Conservation (phyloP, 2,888 invertebrate genomes). For the Ferdinandea cuprea region DNA sequence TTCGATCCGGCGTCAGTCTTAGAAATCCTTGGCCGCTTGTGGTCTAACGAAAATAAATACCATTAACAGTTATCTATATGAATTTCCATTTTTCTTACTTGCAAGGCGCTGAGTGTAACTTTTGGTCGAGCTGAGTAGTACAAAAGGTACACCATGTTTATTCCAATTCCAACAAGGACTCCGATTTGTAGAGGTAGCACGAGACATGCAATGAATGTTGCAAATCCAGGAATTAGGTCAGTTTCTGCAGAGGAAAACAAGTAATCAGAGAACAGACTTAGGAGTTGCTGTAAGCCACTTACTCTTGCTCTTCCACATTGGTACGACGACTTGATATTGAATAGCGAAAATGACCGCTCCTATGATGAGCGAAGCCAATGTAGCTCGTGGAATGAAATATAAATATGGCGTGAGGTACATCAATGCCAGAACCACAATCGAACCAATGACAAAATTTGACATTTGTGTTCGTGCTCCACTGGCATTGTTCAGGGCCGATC, state of each 20-base stretch:
- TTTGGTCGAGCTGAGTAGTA: conserved; percentile 94
- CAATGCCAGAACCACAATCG: conserved; percentile 91
- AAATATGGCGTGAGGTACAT: conserved; percentile 94
- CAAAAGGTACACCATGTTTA: conserved; percentile 92
- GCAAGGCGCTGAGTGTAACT: conserved; percentile 90
- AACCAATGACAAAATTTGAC: conserved; percentile 91
- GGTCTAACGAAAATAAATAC: conserved; percentile 82
- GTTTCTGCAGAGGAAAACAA: conserved; percentile 85
- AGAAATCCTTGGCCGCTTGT: conserved; percentile 89
- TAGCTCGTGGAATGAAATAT: conserved; percentile 92
- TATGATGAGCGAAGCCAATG: conserved; percentile 94
- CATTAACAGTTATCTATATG: background rate
- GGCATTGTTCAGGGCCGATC: conserved; percentile 93
- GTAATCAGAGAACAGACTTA: background rate
- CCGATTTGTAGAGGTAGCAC: conserved; percentile 93
- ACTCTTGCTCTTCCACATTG: conserved; percentile 95
- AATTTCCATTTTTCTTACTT: conserved; percentile 83
- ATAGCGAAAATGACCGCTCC: conserved; percentile 96
- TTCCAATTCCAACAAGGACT: conserved; percentile 91
- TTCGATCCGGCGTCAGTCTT: conserved; percentile 93
- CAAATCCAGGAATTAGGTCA: conserved; percentile 92
- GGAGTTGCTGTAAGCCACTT: conserved; percentile 79
- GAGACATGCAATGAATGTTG: conserved; percentile 94
- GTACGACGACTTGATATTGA: conserved; percentile 91
- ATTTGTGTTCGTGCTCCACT: conserved; percentile 94